These are phyloP conservation scores for Echinarachnius parma DNA, from an alignment of 53 echinoderm and acorn worm genomes.

Conservation along the genomic window DNA sequence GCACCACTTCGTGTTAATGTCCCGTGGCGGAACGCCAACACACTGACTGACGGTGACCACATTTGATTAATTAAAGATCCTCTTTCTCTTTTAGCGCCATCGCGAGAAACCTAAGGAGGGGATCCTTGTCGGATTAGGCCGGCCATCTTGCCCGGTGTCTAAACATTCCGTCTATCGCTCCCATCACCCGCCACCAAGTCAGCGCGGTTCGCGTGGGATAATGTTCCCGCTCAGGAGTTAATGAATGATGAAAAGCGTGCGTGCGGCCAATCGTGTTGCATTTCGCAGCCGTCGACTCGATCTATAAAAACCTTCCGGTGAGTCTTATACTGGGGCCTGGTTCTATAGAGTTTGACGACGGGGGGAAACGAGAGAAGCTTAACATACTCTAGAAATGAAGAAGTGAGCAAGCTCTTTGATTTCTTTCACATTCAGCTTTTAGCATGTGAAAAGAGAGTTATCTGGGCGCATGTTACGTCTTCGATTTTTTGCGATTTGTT, in stretches of 20 bases:
- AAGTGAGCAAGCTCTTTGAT: no score
- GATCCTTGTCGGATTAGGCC: conserved; percentile 21
- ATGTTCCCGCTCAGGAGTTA: conserved; percentile 34
- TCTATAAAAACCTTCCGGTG: conserved; percentile 44
- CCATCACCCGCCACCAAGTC: conserved; percentile 8
- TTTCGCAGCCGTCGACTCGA: conserved; percentile 21
- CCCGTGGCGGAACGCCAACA: conserved; percentile 32
- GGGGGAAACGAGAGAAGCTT: no score
- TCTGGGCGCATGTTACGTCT: no score
- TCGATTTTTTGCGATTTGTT: no score
- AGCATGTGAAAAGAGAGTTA: no score
- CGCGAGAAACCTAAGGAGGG: conserved; percentile 11
- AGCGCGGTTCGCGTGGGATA: conserved; percentile 23
- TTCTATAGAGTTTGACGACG: no score
- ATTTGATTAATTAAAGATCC: conserved; percentile 42
- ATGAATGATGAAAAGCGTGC: conserved; percentile 38
- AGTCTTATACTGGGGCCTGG: no score
- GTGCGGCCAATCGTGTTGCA: conserved; percentile 19
- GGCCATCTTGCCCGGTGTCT: conserved; percentile 39
- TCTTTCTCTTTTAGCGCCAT: conserved; percentile 26
- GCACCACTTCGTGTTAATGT: conserved; percentile 32
- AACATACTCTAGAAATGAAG: no score
- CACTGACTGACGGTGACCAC: not conserved
- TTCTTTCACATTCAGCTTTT: no score
- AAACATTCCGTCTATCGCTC: conserved; percentile 1